phyloP scores from a whole-genome alignment of 2,113 vertebrate genomes.

The Pyrgilauda ruficollis region DNA sequence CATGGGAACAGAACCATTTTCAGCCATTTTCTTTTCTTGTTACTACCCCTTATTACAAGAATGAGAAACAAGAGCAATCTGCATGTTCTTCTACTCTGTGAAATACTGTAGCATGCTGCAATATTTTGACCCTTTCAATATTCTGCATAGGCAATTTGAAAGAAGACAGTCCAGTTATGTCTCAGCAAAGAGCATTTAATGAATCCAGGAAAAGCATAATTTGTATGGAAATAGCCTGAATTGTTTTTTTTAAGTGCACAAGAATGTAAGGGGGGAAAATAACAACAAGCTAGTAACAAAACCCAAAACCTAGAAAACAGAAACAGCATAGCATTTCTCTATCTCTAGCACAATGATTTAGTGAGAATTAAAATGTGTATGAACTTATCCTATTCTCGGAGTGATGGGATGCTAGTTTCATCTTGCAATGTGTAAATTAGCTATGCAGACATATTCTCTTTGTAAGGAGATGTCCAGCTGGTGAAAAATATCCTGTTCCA shows the following conservation, averaged over 20 bases:
- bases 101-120: constrained; percentile 37
- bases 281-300: neutral
- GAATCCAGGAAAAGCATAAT: constrained; percentile 64
- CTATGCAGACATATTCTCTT: neutral
- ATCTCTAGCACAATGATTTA: constrained; percentile 5
- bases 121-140: constrained; percentile 67
- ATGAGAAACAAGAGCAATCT: constrained; percentile 45
- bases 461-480: neutral
- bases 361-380: constrained; percentile 31
- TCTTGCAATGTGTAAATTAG: constrained; percentile 1
- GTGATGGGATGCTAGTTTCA: neutral
- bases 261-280: neutral
- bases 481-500: neutral
- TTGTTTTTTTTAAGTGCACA: constrained; percentile 37
- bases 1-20: constrained; percentile 33
- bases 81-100: constrained; percentile 41
- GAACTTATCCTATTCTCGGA: constrained; percentile 1
- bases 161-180: constrained; percentile 33
- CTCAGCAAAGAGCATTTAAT: constrained; percentile 70
- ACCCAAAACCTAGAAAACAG: neutral
- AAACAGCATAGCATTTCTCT: neutral
- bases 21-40: constrained; percentile 45
- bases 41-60: constrained; percentile 42
- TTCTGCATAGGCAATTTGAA: constrained; percentile 52
- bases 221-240: constrained; percentile 69